These are phyloP conservation scores for Molossus alvarezi DNA, from an alignment of 2,797 vertebrate genomes.

Conservation along the genomic window DNA sequence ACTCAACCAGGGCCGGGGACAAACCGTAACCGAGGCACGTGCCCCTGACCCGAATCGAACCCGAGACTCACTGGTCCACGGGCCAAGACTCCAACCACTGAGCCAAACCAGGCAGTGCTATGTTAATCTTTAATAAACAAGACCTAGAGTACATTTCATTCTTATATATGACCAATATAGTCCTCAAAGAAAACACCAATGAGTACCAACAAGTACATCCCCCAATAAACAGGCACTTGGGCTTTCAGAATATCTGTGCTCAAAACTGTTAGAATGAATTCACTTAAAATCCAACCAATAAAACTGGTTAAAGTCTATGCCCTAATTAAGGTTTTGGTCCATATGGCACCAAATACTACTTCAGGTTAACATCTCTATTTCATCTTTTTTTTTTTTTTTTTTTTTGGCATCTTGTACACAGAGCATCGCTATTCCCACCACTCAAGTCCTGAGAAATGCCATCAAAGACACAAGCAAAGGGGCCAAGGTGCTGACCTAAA, in stretches of 20 bases:
- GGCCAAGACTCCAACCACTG: too few species aligned
- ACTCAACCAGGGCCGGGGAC: too few species aligned
- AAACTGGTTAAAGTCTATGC: not conserved
- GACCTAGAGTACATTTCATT: not conserved
- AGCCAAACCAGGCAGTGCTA: too few species aligned
- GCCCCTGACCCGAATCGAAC: too few species aligned
- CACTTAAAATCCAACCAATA: slow-evolving; percentile 2
- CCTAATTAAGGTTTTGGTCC: not conserved
- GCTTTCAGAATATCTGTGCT: not conserved
- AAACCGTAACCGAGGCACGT: too few species aligned
- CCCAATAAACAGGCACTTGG: not conserved
- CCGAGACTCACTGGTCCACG: too few species aligned
- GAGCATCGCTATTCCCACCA: not conserved
- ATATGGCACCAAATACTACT: not conserved
- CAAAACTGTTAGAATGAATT: slow-evolving; percentile 44
- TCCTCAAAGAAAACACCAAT: not conserved
- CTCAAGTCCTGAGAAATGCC: not conserved
- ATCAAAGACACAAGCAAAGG: not conserved
- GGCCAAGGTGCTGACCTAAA: not conserved
- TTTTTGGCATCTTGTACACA: not conserved
- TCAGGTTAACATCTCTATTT: not conserved
- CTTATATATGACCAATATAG: not conserved
- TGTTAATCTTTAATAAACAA: not conserved
- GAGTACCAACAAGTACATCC: not conserved
- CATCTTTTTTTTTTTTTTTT: too few species aligned